Percentiles rank a stretch among this genome's conserved stretches.
Evolutionary conservation across 1,140 invertebrate species (phyloP).

Genomic region (Apis florea): DNA sequence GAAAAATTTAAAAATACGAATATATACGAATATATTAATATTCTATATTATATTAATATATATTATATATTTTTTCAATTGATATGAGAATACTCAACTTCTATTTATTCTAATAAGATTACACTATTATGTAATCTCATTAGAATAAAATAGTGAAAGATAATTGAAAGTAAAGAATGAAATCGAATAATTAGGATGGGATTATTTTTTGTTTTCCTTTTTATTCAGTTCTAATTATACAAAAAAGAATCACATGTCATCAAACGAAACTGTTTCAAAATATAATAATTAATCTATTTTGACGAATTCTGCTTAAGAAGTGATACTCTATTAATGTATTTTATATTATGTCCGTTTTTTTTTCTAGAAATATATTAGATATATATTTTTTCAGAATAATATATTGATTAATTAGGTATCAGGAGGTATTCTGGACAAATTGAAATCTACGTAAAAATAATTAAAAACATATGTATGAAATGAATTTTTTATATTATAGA

Average conservation of each 20-base stretch:
- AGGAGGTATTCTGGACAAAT: no score
- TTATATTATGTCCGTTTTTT: neutral
- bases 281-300: neutral
- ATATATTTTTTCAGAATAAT: neutral
- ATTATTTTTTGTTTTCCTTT: neutral
- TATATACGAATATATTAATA: no score
- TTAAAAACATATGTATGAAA: no score
- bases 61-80: no score
- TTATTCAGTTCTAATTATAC: neutral
- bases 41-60: no score
- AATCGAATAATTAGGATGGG: neutral
- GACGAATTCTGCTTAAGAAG: neutral
- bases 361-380: neutral
- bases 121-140: neutral
- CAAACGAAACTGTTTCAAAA: neutral
- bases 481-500: no score
- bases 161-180: constrained; percentile 14
- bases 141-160: constrained; percentile 25
- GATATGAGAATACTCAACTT: neutral
- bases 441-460: no score
- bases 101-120: neutral
- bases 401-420: no score
- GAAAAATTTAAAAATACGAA: no score
- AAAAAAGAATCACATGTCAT: neutral
- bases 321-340: neutral